Base-by-base conservation (phyloP, 53 echinoderm and acorn worm genomes). In the Paracentrotus lividus region DNA sequence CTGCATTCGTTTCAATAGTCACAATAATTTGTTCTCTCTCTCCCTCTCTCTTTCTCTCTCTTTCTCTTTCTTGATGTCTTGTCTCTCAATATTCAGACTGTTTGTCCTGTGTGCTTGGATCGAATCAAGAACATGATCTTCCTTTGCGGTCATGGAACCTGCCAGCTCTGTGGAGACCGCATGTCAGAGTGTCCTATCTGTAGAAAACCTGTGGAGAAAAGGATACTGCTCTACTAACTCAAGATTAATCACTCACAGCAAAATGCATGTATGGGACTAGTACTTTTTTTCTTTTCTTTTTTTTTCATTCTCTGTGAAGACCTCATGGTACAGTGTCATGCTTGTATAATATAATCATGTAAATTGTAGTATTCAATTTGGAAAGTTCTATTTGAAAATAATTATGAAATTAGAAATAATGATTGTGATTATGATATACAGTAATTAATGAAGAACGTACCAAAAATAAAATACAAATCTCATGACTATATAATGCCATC, bases 101-200 rank as follows among this genome's bases (percentile, higher is more conserved):
- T 98, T 85, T 97, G 99, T 59, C 99, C 99, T 2, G 99, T 98
- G 7, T 98, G 99, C 67, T 77, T 97, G 92, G 99, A 98, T 85
- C 99, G 99, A 1, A 96, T 98, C 94, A 97, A 98, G 96, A 98
- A 98, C 90, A 98, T 98, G 99, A 97, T 98, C 49, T 98, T 98
- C 95, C 96, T 98, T 6, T 97, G 97, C 49, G 99, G 97, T 16
- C 99, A 98, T 40, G 99, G 99, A 9, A 97, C 99, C 27, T 97
- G 99, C 61, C 99, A 98, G 85, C 95, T 98, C 44, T 98, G 99
- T 56, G 99, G 99, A 15, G 99, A 98, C 64, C 94, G 99, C 42
- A 98, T 98, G 99, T 96, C 99, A 0, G 99, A 98, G 84, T 98
- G 99, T 60, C 99, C 99, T 55, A 98, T 98, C 84, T 98, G 99